A percentile compares a stretch with the other conserved stretches of the same genome.
These are phyloP conservation scores for Leptinotarsa haldemani DNA, from an alignment of 2,888 invertebrate genomes.

Conservation along the genomic window DNA sequence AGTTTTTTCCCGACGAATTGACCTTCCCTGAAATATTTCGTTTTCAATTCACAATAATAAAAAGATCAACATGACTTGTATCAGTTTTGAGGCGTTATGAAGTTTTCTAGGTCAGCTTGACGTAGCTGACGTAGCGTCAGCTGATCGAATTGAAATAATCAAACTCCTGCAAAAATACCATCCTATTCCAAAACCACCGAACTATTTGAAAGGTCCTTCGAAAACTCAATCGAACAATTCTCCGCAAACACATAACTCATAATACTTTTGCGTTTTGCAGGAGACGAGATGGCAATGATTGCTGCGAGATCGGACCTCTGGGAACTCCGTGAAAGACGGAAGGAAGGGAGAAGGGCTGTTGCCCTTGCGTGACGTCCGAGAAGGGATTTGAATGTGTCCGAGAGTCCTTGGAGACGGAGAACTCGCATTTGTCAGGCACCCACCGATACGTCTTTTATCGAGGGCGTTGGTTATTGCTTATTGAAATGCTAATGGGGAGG, in stretches of 20 bases:
- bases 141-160: too few relatives aligned
- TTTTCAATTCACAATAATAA: too few relatives aligned
- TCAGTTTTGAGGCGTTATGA: too few relatives aligned
- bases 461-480: conserved; percentile 30
- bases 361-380: conserved; percentile 49
- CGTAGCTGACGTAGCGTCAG: too few relatives aligned
- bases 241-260: conserved; percentile 40
- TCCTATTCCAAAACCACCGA: too few relatives aligned
- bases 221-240: not conserved
- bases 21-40: too few relatives aligned
- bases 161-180: not conserved
- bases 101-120: too few relatives aligned
- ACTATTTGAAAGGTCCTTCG: not conserved
- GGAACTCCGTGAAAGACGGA: conserved; percentile 53
- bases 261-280: conserved; percentile 44
- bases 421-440: conserved; percentile 53
- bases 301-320: conserved; percentile 62
- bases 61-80: too few relatives aligned
- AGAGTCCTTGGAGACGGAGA: conserved; percentile 52
- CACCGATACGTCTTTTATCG: conserved; percentile 35
- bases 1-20: too few relatives aligned
- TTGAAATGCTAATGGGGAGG: conserved; percentile 42
- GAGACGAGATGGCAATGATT: conserved; percentile 55
- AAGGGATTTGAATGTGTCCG: conserved; percentile 60
- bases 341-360: conserved; percentile 31